Conservation (phyloP, 2,888 invertebrate genomes). For the Volucella inanis region DNA sequence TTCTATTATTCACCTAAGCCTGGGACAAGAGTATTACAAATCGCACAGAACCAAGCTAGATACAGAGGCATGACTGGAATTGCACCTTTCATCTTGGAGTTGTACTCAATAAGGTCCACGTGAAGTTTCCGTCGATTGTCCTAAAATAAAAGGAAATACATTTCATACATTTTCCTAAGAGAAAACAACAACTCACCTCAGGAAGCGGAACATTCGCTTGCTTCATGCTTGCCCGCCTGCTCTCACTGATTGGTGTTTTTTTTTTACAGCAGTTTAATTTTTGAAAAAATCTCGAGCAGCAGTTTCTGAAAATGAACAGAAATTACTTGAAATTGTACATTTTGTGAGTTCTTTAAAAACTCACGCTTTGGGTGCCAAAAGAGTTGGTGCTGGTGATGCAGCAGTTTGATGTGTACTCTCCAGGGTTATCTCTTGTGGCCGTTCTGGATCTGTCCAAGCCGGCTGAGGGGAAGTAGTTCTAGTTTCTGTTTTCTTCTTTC, state of each 20-base stretch:
- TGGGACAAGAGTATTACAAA: slow-evolving; percentile 91
- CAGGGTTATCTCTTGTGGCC: slow-evolving; percentile 81
- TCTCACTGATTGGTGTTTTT: slow-evolving; percentile 82
- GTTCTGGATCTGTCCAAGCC: slow-evolving; percentile 81
- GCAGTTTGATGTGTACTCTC: slow-evolving; percentile 84
- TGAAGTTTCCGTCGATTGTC: slow-evolving; percentile 91
- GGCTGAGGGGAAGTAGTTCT: slow-evolving; percentile 66
- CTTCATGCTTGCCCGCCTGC: slow-evolving; percentile 86
- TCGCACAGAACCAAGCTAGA: slow-evolving; percentile 93
- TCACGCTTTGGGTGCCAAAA: not conserved
- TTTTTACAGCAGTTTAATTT: slow-evolving; percentile 83
- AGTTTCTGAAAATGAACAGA: slow-evolving; percentile 77
- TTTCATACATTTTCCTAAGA: not conserved
- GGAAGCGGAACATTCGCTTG: slow-evolving; percentile 84
- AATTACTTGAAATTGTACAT: not conserved
- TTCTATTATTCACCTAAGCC: slow-evolving; percentile 87
- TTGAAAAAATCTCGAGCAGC: slow-evolving; percentile 80
- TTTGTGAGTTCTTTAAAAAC: not conserved
- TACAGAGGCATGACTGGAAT: slow-evolving; percentile 95
- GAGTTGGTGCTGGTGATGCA: slow-evolving; percentile 76
- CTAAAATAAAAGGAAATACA: slow-evolving; percentile 82
- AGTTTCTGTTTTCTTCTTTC: slow-evolving; percentile 76
- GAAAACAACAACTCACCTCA: slow-evolving; percentile 83
- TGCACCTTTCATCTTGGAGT: slow-evolving; percentile 94
- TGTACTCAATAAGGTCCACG: slow-evolving; percentile 90